A percentile compares a stretch with the other conserved stretches of the same genome.
These are phyloP conservation scores for Helogale parvula DNA, from an alignment of 2,113 vertebrate genomes.

Conservation along the genomic window DNA sequence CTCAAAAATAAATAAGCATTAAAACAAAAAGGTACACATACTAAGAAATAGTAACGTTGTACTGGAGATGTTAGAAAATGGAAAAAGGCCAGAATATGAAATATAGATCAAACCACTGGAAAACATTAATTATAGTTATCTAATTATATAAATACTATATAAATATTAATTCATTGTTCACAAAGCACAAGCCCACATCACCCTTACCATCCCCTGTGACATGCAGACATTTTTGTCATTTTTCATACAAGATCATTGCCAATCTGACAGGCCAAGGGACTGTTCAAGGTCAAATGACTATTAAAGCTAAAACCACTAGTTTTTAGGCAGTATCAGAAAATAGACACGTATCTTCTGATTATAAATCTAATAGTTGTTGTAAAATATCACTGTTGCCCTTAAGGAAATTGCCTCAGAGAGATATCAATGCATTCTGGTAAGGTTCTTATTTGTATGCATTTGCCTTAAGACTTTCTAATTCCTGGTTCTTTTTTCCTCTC, in stretches of 20 bases:
- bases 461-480: slow-evolving; percentile 6
- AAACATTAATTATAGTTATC: neutral
- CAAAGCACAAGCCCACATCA: neutral
- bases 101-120: neutral
- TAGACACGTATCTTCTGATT: neutral
- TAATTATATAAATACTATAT: neutral
- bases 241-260: neutral
- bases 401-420: neutral
- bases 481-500: neutral
- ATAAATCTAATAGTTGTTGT: neutral
- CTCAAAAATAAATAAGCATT: no score
- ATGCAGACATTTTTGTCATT: neutral
- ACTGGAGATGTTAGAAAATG: neutral
- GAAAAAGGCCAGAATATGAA: neutral
- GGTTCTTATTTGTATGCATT: neutral
- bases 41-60: neutral
- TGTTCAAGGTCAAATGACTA: slow-evolving; percentile 30
- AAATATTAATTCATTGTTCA: neutral
- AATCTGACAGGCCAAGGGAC: neutral
- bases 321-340: neutral
- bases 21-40: neutral
- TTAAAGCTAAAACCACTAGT: neutral
- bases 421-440: neutral
- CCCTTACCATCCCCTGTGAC: neutral
- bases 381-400: neutral